These are phyloP conservation scores for Hexactinellida sp. DNA, from an alignment of 37 sponge, comb jelly and placozoan species.

Conservation along the genomic window DNA sequence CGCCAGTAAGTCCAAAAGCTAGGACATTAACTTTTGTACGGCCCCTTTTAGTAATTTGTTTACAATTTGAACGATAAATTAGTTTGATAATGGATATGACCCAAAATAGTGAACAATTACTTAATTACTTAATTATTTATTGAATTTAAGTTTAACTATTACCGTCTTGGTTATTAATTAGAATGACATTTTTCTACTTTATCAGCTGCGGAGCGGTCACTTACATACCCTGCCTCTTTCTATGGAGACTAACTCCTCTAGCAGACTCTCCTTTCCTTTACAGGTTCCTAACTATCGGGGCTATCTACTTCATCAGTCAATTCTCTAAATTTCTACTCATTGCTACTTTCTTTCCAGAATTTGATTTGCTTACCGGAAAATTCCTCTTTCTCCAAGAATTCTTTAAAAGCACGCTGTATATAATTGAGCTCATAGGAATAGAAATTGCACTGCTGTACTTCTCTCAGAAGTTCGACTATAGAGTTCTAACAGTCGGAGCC, in stretches of 20 bases:
- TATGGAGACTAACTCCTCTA: conserved; percentile 3
- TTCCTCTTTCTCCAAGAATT: background rate
- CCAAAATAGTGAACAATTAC: too few species aligned
- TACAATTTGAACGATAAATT: too few species aligned
- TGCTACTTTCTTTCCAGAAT: background rate
- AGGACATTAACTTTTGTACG: too few species aligned
- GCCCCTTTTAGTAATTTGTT: too few species aligned
- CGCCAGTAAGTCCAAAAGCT: too few species aligned
- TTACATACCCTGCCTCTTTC: background rate
- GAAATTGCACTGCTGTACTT: background rate
- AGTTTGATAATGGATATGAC: too few species aligned
- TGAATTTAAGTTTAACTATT: too few species aligned
- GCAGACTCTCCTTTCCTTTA: background rate
- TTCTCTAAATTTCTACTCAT: conserved; percentile 1
- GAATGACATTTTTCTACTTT: conserved; percentile 16
- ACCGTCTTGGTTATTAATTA: background rate
- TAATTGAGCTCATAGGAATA: background rate
- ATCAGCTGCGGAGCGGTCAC: background rate
- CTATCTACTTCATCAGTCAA: background rate
- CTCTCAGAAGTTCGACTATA: conserved; percentile 6
- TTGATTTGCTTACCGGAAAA: background rate
- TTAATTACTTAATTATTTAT: too few species aligned
- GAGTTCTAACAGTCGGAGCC: background rate
- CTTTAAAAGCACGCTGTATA: background rate
- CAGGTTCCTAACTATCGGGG: background rate